Base-by-base conservation (phyloP, 1,140 invertebrate species). In the Solen grandis region DNA sequence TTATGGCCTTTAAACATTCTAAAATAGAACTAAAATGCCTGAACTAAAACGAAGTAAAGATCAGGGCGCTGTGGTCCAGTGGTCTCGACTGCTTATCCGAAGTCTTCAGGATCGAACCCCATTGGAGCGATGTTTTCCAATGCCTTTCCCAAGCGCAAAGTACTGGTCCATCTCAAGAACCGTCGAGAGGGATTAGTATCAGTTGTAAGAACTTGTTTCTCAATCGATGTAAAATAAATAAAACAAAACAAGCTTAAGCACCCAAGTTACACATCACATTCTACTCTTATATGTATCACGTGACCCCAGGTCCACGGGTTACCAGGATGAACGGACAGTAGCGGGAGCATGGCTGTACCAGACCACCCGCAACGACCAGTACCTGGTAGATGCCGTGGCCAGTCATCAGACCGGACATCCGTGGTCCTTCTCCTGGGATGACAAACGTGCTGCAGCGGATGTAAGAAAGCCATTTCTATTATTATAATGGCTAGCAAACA, bases 291-390 rank as follows among this genome's bases (percentile, higher is more conserved):
- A 8, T 19, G 8, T 8, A 10, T 46, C 19, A 46, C 41, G 8
- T 46, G 41, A n/a, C 41, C 8, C 41, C 41, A 94, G 93, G 63
- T 93, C 93, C 13, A 93, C 92, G 2, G 94, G 93, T 55, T 95
- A 94, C 81, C 94, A 93, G 4, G 95, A 95, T 86, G 94, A 95
- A 82, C 85, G 95, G 50, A 93, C 93, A 0, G 94, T 94, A 93
- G 93, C 94, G 0, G 94, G 94, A 0, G 89, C 93, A 0, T 95
- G 94, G 95, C 87, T 95, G 2, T 95, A 93, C 89, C 93, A 93
- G 75, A 94, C 94, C 3, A 95, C 94, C 0, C 92, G 93, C 14
- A 92, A 94, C 2, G 63, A 84, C 0, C 85, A 84, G 16, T 95
- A 94, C 81, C 87, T 94, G 41, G 91, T 92, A 14, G 93, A 94